Evolutionary conservation across 2,113 vertebrate species (phyloP).

Genomic region (Syrrhaptes paradoxus): DNA sequence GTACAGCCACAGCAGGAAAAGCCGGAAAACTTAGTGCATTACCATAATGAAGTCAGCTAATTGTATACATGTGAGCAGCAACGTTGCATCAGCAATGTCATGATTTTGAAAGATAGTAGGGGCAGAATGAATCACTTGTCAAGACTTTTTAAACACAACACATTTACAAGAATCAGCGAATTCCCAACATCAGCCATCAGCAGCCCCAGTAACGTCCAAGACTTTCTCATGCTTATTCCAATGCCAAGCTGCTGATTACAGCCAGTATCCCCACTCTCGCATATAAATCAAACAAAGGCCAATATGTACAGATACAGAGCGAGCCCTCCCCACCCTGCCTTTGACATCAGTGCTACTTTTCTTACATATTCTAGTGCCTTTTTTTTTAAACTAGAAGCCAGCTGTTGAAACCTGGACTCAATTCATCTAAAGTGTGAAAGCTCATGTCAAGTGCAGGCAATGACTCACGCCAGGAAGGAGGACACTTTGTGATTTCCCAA

Average conservation of each 20-base stretch:
- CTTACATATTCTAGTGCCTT: neutral
- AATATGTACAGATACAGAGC: neutral
- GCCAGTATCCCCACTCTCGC: neutral
- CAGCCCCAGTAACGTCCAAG: neutral
- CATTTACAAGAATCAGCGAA: neutral
- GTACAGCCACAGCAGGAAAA: neutral
- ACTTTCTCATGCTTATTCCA: neutral
- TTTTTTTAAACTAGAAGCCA: neutral
- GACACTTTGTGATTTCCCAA: conserved; percentile 22
- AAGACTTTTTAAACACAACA: neutral
- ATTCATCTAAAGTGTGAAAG: conserved; percentile 42
- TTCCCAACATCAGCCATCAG: neutral
- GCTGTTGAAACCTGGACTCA: conserved; percentile 37
- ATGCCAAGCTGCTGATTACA: neutral
- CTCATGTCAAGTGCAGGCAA: conserved; percentile 36
- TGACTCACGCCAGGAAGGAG: conserved; percentile 17
- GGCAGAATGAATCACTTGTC: neutral
- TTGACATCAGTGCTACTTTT: neutral
- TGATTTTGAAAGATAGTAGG: neutral
- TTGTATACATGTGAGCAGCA: neutral
- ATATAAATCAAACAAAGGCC: neutral
- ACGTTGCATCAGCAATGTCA: neutral
- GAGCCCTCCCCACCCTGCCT: neutral
- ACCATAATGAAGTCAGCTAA: neutral
- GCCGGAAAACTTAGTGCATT: neutral